These are phyloP conservation scores for Coelopa pilipes DNA, from an alignment of 2,888 invertebrate species.

Conservation along the genomic window DNA sequence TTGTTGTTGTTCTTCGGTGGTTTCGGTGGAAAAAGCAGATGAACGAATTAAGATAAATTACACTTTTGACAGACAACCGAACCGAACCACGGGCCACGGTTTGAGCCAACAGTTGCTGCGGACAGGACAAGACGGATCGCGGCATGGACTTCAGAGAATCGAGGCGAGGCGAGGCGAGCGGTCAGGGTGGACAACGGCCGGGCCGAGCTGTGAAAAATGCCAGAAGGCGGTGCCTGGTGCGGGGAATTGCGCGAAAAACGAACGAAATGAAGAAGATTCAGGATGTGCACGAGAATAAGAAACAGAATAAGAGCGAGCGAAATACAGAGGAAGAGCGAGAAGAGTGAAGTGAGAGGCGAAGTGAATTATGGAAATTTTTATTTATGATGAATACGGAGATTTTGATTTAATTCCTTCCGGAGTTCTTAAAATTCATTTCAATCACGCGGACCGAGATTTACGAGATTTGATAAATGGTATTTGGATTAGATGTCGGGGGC, in stretches of 20 bases:
- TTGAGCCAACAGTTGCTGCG: constrained; percentile 14
- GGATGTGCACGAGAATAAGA: not conserved
- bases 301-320: no score
- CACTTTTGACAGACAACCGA: constrained; percentile 19
- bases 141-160: no score
- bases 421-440: no score
- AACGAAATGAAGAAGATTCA: not conserved
- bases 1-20: not conserved
- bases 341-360: not conserved
- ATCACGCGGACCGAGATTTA: no score
- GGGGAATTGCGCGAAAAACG: no score
- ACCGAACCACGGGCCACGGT: not conserved
- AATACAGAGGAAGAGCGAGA: no score
- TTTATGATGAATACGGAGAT: not conserved
- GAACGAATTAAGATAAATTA: constrained; percentile 29
- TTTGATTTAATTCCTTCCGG: constrained; percentile 1
- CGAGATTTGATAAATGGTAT: no score
- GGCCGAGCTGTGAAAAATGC: constrained; percentile 16
- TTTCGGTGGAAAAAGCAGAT: constrained; percentile 17
- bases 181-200: no score
- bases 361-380: constrained; percentile 4
- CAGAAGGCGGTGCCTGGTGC: constrained; percentile 16
- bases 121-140: no score
- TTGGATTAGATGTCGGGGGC: no score
- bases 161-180: no score